Conservation (phyloP, 2,888 invertebrate species). For the Chaetoderma sp. region DNA sequence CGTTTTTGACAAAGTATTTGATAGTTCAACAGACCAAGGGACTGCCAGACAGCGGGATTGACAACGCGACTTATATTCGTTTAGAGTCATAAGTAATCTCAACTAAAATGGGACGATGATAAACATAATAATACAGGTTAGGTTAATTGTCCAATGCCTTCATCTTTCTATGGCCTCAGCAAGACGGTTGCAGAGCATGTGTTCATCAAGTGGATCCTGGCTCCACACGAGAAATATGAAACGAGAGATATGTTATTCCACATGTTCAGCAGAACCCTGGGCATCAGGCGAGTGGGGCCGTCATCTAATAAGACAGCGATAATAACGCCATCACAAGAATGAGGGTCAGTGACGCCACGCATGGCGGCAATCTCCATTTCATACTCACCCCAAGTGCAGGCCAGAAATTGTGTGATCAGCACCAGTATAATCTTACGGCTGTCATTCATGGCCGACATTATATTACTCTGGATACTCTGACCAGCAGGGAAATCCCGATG, state of each 20-base stretch:
- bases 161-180: background rate
- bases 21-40: too few species aligned
- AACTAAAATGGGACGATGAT: too few species aligned
- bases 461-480: background rate
- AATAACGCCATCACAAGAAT: background rate
- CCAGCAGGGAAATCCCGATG: conserved; percentile 4
- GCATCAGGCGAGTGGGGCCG: background rate
- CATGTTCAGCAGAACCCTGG: background rate
- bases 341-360: background rate
- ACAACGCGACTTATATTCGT: too few species aligned
- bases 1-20: too few species aligned
- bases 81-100: too few species aligned
- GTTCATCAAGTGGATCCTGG: background rate
- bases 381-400: background rate
- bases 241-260: too few species aligned
- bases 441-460: background rate
- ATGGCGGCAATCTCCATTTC: conserved; percentile 5
- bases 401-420: background rate
- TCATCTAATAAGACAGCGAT: conserved; percentile 4
- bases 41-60: too few species aligned
- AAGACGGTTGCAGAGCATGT: background rate
- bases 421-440: conserved; percentile 1
- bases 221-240: background rate
- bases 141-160: too few species aligned
- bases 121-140: too few species aligned